A percentile compares a stretch with the other conserved stretches of the same genome.
These are phyloP conservation scores for Henicopernis longicauda DNA, from an alignment of 2,113 vertebrate species.

Conservation along the genomic window DNA sequence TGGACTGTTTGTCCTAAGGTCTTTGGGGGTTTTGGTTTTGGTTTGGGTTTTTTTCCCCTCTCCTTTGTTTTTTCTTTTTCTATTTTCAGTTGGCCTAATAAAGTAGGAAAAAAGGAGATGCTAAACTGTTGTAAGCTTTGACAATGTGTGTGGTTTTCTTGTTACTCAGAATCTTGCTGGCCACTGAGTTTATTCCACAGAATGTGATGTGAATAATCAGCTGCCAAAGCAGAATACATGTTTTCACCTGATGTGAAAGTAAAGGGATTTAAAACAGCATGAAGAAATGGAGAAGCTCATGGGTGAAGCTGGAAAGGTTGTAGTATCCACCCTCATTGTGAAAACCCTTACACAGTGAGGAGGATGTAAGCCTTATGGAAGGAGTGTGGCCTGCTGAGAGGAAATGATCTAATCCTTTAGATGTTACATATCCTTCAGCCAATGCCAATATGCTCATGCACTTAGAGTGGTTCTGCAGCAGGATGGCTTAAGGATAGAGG, in stretches of 20 bases:
- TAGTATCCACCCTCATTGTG: neutral
- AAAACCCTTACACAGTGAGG: neutral
- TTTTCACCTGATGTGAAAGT: neutral
- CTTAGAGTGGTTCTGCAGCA: neutral
- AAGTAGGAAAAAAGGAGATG: neutral
- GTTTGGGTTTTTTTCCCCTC: rapidly evolving
- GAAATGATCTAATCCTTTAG: neutral
- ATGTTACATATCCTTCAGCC: neutral
- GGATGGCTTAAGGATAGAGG: neutral
- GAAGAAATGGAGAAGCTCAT: neutral
- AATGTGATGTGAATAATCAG: neutral
- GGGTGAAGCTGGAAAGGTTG: neutral
- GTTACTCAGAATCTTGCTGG: neutral
- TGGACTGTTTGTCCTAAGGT: neutral
- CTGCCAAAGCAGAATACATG: neutral
- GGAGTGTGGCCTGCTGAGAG: neutral
- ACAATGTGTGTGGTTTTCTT: neutral
- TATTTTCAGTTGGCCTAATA: neutral
- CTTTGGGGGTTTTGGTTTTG: neutral
- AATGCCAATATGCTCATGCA: too few species aligned
- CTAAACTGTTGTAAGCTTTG: neutral
- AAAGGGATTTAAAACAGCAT: rapidly evolving
- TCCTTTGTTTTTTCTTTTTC: neutral
- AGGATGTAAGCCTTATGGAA: neutral
- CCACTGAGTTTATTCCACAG: neutral